These are phyloP conservation scores for Machaerirhynchus nigripectus DNA, from an alignment of 2,113 vertebrate genomes.

Conservation along the genomic window DNA sequence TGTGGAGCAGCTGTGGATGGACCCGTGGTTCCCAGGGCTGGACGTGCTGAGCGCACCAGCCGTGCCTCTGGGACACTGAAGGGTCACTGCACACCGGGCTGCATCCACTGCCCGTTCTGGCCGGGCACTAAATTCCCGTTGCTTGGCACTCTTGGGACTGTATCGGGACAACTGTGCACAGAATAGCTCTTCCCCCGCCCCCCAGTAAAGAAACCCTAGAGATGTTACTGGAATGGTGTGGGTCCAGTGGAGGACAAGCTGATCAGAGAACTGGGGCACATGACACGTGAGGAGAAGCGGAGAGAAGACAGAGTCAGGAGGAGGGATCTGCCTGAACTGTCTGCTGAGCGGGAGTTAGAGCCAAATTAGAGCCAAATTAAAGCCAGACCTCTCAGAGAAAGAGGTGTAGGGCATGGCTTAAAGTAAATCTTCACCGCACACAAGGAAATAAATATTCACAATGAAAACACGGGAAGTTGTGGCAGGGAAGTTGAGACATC, in stretches of 20 bases:
- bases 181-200: too few species aligned
- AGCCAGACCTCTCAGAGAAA: not conserved
- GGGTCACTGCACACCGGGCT: not conserved
- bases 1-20: not conserved
- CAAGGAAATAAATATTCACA: not conserved
- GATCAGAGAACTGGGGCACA: not conserved
- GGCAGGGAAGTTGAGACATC: too few species aligned
- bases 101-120: rapidly evolving
- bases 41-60: not conserved
- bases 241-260: not conserved
- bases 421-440: not conserved
- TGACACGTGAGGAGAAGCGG: not conserved
- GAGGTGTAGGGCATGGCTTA: not conserved
- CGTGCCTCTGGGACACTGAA: not conserved
- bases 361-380: not conserved
- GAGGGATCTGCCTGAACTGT: not conserved
- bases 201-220: not conserved
- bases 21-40: not conserved
- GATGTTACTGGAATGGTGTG: not conserved
- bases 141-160: not conserved
- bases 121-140: not conserved
- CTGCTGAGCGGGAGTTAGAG: not conserved
- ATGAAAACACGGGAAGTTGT: not conserved
- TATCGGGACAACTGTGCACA: not conserved
- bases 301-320: not conserved